Percentiles rank a stretch among this genome's conserved stretches.
These are phyloP conservation scores for Forbesichthys agassizii DNA, from an alignment of 2,113 vertebrate genomes.

Conservation along the genomic window DNA sequence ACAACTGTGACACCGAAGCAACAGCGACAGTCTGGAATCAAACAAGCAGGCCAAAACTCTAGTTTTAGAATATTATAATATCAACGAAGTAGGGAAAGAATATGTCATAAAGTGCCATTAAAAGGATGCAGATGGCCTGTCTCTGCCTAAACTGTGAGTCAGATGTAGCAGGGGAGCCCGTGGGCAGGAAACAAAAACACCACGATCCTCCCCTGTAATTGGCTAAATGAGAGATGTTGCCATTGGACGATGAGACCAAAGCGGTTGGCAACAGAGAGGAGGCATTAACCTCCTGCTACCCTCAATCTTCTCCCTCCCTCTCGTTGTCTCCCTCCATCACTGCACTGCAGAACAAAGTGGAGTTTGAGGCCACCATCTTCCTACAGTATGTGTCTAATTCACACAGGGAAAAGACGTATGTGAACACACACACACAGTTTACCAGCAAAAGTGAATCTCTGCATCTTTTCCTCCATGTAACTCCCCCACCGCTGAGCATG, in stretches of 20 bases:
- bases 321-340: conserved; percentile 18
- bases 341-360: conserved; percentile 22
- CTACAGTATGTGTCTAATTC: conserved; percentile 14
- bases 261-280: conserved; percentile 57
- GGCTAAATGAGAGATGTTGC: conserved; percentile 64
- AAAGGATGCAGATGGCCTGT: conserved; percentile 36
- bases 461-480: conserved; percentile 34
- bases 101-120: conserved; percentile 46
- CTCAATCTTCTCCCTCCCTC: conserved; percentile 15
- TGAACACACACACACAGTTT: conserved; percentile 6
- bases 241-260: conserved; percentile 53
- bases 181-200: conserved; percentile 58
- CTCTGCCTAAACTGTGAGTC: conserved; percentile 50
- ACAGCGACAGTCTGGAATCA: neutral
- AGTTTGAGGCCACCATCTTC: conserved; percentile 30
- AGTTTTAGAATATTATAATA: conserved; percentile 13
- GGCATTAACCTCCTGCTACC: conserved; percentile 39
- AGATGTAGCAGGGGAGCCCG: conserved; percentile 49
- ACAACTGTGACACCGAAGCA: neutral
- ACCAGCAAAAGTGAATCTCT: conserved; percentile 38
- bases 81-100: conserved; percentile 4
- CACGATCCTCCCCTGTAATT: conserved; percentile 63
- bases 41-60: neutral
- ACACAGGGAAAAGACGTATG: neutral
- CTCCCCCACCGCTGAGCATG: conserved; percentile 55